A percentile compares a stretch with the other conserved stretches of the same genome.
These are phyloP conservation scores for Empidonax traillii DNA, from an alignment of 2,113 vertebrate species.

Conservation along the genomic window DNA sequence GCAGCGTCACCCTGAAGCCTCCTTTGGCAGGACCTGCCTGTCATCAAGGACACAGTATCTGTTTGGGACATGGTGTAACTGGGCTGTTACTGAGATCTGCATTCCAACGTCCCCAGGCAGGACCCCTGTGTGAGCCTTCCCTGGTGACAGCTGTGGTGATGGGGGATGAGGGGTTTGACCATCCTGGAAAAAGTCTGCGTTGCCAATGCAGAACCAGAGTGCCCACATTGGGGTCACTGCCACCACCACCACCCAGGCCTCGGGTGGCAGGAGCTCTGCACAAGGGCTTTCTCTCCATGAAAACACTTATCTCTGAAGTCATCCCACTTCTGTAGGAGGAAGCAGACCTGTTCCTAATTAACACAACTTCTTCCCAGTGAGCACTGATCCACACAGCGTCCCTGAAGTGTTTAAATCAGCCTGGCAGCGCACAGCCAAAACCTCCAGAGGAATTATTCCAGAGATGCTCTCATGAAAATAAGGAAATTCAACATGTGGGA, in stretches of 20 bases:
- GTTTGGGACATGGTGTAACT: neutral
- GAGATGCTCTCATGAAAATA: slow-evolving; percentile 33
- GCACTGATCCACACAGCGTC: neutral
- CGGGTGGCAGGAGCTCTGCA: neutral
- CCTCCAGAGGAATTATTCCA: slow-evolving; percentile 52
- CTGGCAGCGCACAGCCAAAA: neutral
- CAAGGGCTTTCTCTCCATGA: neutral
- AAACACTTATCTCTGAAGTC: neutral
- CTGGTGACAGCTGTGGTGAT: neutral
- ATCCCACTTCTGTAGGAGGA: neutral
- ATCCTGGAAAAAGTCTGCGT: neutral
- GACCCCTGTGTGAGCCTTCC: neutral
- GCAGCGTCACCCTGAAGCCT: neutral
- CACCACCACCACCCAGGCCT: neutral
- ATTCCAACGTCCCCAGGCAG: neutral
- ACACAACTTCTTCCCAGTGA: neutral
- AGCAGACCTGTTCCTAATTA: slow-evolving; percentile 2
- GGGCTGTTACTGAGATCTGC: neutral
- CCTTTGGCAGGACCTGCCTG: neutral
- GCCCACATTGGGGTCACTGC: fast-evolving
- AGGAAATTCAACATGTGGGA: slow-evolving; percentile 54
- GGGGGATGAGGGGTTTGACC: neutral
- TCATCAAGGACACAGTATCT: neutral
- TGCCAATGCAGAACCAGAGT: neutral
- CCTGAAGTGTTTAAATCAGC: slow-evolving; percentile 5